Evolutionary conservation across 2,888 invertebrate genomes (phyloP).

Genomic region (Nasonovia ribisnigri): DNA sequence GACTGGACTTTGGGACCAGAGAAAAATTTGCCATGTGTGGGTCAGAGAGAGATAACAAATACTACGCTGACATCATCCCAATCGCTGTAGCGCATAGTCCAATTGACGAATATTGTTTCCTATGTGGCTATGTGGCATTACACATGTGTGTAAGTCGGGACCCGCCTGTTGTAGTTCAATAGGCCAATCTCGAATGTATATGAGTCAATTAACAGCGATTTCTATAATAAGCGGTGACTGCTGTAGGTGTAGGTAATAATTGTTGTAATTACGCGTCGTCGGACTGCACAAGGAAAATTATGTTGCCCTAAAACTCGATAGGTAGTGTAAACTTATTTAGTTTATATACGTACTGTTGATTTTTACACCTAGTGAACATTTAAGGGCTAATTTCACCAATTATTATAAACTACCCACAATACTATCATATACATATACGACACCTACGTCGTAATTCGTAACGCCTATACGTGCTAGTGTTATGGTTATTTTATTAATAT

Average conservation of each 20-base stretch:
- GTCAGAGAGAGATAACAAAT: no score
- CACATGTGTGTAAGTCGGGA: neutral
- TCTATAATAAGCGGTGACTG: neutral
- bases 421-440: neutral
- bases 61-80: neutral
- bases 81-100: neutral
- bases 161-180: neutral
- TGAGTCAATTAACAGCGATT: neutral
- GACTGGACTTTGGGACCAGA: neutral
- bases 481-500: neutral
- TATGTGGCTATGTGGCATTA: neutral
- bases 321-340: no score
- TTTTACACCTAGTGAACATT: no score
- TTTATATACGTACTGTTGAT: no score
- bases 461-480: neutral
- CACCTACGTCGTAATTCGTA: neutral
- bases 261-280: neutral
- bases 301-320: neutral
- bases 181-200: neutral
- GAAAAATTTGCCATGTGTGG: no score
- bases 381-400: no score
- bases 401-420: neutral
- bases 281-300: neutral
- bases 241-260: neutral
- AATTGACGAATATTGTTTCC: neutral